Evolutionary conservation across 2,113 vertebrate genomes (phyloP).

Genomic region (Quiscalus mexicanus): DNA sequence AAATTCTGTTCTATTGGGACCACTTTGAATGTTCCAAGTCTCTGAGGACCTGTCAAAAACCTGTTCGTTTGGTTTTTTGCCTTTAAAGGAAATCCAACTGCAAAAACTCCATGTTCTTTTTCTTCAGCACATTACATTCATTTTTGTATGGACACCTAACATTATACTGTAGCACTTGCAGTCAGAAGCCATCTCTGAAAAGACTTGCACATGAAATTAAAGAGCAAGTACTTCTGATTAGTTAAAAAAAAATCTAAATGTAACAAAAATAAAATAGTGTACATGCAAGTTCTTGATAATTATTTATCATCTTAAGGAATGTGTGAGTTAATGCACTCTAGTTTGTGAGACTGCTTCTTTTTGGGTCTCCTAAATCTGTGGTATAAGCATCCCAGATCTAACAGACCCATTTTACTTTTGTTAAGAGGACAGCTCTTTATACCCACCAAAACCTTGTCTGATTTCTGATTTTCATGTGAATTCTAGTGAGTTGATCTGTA

Average conservation of each 20-base stretch:
- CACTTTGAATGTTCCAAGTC: neutral
- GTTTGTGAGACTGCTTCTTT: neutral
- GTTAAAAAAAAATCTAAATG: neutral
- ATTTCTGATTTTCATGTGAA: neutral
- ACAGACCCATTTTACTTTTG: neutral
- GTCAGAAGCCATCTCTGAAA: neutral
- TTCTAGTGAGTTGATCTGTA: neutral
- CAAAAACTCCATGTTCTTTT: neutral
- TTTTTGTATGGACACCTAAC: neutral
- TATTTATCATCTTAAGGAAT: neutral
- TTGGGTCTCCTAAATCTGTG: neutral
- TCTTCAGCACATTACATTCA: accelerated
- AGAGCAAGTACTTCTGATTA: neutral
- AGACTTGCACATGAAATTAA: neutral
- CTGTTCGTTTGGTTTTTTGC: accelerated
- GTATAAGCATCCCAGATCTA: neutral
- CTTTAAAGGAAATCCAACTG: neutral
- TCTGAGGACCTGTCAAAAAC: neutral
- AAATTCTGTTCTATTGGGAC: neutral
- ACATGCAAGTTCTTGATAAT: neutral
- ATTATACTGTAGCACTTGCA: neutral
- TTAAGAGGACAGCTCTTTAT: neutral
- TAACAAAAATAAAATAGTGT: neutral
- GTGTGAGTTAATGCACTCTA: neutral
- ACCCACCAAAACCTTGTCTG: neutral